A percentile compares a stretch with the other conserved stretches of the same genome.
These are phyloP conservation scores for Ceuthmochares aereus DNA, from an alignment of 2,113 vertebrate genomes.

Conservation along the genomic window DNA sequence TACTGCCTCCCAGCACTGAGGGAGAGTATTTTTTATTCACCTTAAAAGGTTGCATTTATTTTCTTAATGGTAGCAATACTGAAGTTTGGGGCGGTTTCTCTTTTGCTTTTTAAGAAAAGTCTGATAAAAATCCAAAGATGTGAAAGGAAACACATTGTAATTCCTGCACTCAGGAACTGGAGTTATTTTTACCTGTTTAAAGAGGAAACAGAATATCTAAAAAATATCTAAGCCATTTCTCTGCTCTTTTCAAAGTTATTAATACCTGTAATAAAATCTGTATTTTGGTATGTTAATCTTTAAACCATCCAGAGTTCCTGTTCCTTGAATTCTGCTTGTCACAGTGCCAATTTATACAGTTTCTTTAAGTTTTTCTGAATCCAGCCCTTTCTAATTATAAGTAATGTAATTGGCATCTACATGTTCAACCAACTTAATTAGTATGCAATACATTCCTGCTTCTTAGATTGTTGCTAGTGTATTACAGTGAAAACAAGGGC, in stretches of 20 bases:
- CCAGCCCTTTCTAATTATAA: neutral
- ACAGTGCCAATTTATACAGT: neutral
- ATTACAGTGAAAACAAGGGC: neutral
- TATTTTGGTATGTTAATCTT: neutral
- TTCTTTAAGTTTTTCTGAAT: neutral
- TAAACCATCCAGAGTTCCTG: neutral
- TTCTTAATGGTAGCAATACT: neutral
- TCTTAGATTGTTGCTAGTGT: neutral
- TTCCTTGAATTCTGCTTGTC: neutral
- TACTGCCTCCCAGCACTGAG: neutral
- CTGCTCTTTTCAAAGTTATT: neutral
- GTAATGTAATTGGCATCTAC: neutral
- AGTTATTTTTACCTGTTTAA: neutral
- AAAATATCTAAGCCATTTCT: neutral
- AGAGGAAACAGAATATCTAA: neutral
- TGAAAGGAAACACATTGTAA: neutral
- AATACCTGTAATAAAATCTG: neutral
- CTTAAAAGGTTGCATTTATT: neutral
- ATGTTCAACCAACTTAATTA: neutral
- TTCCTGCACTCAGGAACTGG: neutral
- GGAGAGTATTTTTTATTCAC: neutral
- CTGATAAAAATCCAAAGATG: neutral
- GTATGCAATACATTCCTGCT: neutral
- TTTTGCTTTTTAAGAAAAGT: neutral
- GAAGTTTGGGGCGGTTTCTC: neutral